Base-by-base conservation (phyloP, 2,888 invertebrate species). In the Parasteatoda lunata region DNA sequence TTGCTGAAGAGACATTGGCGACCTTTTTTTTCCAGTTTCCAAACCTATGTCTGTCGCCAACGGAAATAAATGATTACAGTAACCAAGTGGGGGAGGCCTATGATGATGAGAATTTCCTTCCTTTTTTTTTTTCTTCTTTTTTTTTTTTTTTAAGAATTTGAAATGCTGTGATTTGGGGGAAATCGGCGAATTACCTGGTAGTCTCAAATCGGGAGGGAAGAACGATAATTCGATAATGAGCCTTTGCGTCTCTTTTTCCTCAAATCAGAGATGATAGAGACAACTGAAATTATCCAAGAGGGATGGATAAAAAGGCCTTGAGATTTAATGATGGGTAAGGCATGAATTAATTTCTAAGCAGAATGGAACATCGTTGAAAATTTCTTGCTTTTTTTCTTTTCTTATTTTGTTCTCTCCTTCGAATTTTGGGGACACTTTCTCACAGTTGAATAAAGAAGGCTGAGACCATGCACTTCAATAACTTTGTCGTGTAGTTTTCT, bases 21-120 rank as follows among this genome's bases (percentile, higher is more conserved):
- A 81, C 68, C 66, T 54, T 54, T 66, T 69, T 75, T 64, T 65
- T 54, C 64, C 45, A 9, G 13, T 59, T 30, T 48, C 75, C 8
- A 59, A 59, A 59, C 59, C 59, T 4, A 30, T 71, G 49, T 9
- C 64, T 69, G 59, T 77, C 85, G 85, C 85, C 85, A 85, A 85
- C 80, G 85, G 85, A 85, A 85, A 85, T 80, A 80, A 85, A 75
- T 85, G 80, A 85, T 85, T 85, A 85, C 59, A 80, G 65, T 52
- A 77, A 85, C 79, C 79, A 80, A 68, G 80, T 80, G 85, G 80
- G 85, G 85, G 85, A 79, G 85, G 75, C 72, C 51, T 70, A 51
- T 76, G 51, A 54, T 8, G 30, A 65, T 73, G 73, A 54, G 48
- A 85, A 66, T 15, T 52, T 69, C 69, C 54, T 47, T 59, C 59